These are phyloP conservation scores for Trachurus trachurus DNA, from an alignment of 2,797 vertebrate species.

Conservation along the genomic window DNA sequence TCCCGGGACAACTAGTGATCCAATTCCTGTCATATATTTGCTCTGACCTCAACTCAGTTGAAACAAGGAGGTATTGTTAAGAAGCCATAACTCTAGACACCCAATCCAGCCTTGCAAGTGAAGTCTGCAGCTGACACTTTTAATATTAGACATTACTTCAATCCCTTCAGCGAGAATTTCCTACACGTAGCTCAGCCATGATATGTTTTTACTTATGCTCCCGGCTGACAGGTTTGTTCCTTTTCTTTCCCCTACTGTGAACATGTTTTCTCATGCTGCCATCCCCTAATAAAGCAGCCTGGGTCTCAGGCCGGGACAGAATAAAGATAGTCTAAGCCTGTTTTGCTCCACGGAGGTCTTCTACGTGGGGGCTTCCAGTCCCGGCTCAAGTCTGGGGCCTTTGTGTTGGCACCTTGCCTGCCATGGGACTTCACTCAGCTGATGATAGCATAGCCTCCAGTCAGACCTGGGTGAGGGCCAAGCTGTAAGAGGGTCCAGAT, in stretches of 20 bases:
- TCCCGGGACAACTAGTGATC: conserved; percentile 69
- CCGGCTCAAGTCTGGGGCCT: conserved; percentile 72
- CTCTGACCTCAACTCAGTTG: conserved; percentile 67
- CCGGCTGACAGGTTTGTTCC: conserved; percentile 71
- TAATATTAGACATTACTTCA: conserved; percentile 79
- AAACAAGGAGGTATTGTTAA: conserved; percentile 81
- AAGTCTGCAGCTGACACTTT: conserved; percentile 78
- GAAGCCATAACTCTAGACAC: conserved; percentile 72
- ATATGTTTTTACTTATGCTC: conserved; percentile 76
- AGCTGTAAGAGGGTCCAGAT: conserved; percentile 83
- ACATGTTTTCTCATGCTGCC: conserved; percentile 76
- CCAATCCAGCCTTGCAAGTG: conserved; percentile 62
- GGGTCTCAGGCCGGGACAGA: conserved; percentile 47
- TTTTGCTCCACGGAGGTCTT: conserved; percentile 77
- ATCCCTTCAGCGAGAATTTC: conserved; percentile 68
- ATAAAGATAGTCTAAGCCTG: conserved; percentile 64
- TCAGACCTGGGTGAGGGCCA: conserved; percentile 80
- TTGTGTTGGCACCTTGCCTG: conserved; percentile 77
- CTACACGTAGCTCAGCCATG: conserved; percentile 48
- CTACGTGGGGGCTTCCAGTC: conserved; percentile 69
- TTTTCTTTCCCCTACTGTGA: conserved; percentile 74
- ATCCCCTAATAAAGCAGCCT: conserved; percentile 64
- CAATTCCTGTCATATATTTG: conserved; percentile 77
- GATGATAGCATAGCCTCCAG: conserved; percentile 79
- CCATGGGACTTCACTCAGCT: conserved; percentile 75